Evolutionary conservation across 1,140 invertebrate species (phyloP).

Genomic region (Reticulitermes speratus): DNA sequence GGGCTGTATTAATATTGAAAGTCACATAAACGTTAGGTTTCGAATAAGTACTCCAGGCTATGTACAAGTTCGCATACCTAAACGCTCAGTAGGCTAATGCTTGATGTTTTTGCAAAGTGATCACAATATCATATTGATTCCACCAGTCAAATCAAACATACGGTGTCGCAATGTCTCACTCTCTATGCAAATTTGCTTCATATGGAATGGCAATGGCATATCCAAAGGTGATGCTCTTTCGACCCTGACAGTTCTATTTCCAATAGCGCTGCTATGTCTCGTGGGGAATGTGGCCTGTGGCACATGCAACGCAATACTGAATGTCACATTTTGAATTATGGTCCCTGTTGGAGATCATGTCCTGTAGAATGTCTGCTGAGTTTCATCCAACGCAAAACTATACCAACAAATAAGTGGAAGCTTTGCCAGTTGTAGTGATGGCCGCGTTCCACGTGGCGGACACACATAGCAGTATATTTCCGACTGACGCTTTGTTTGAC

Average conservation of each 20-base stretch:
- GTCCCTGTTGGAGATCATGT: background rate
- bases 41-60: too few species aligned
- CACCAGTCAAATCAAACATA: too few species aligned
- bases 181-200: background rate
- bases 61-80: too few species aligned
- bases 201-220: background rate
- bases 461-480: too few species aligned
- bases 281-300: background rate
- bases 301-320: background rate
- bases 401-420: background rate
- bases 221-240: background rate
- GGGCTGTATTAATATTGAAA: too few species aligned
- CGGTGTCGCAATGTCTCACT: too few species aligned
- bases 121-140: too few species aligned
- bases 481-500: too few species aligned
- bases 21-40: too few species aligned
- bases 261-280: background rate
- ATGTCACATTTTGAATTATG: slow-evolving; percentile 9
- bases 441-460: too few species aligned
- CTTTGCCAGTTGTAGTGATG: background rate
- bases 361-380: background rate
- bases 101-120: too few species aligned
- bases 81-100: too few species aligned
- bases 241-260: background rate
- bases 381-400: background rate